A percentile compares a stretch with the other conserved stretches of the same genome.
phyloP scores from a whole-genome alignment of 2,113 vertebrate genomes.

The Mugil cephalus region DNA sequence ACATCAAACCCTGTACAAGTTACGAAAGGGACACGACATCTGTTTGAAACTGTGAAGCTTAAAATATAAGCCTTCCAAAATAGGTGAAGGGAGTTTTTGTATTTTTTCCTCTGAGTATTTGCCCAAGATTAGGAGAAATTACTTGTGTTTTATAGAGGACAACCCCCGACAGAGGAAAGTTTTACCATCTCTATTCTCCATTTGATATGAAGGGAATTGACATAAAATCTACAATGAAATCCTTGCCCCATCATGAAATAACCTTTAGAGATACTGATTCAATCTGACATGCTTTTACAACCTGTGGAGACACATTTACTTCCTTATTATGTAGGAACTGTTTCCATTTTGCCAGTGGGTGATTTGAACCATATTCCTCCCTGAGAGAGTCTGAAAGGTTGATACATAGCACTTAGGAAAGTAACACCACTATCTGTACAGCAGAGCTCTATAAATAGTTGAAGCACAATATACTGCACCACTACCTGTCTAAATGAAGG shows the following conservation, averaged over 20 bases:
- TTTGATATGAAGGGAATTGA: constrained; percentile 6
- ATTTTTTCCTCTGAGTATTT: not conserved
- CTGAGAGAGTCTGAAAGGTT: constrained; percentile 3
- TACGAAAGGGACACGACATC: constrained; percentile 14
- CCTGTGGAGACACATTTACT: constrained; percentile 2
- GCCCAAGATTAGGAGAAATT: constrained; percentile 7
- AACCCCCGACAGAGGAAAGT: not conserved
- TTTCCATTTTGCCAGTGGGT: constrained; percentile 1
- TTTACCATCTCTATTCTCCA: constrained; percentile 18
- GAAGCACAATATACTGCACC: not conserved
- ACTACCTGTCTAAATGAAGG: not conserved
- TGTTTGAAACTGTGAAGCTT: constrained; percentile 6
- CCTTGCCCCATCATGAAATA: constrained; percentile 12
- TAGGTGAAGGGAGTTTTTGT: not conserved
- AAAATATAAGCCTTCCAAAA: constrained; percentile 3
- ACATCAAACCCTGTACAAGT: constrained; percentile 40
- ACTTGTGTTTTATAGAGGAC: constrained; percentile 28
- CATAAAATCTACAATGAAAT: constrained; percentile 17
- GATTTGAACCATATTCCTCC: constrained; percentile 11
- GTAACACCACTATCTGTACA: not conserved
- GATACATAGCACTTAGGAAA: not conserved
- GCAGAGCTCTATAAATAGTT: not conserved
- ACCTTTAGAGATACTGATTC: constrained; percentile 40
- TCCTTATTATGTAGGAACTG: constrained; percentile 6
- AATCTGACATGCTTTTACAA: constrained; percentile 15